Evolutionary conservation across 2,888 invertebrate species (phyloP), one percentile per base, ranked within the genome.

Genomic region (Lordiphosa fenestrarum): DNA sequence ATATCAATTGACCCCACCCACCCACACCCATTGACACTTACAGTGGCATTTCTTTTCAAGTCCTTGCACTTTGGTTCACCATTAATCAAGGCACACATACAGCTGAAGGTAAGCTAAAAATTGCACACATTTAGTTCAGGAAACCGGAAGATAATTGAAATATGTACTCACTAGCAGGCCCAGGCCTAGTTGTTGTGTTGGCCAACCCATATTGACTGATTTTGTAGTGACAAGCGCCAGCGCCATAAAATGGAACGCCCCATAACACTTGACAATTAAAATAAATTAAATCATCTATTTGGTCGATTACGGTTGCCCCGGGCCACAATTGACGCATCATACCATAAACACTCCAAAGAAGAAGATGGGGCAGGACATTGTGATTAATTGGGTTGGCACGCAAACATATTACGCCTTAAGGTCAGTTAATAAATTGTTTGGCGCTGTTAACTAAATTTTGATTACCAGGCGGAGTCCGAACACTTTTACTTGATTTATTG

Each of bases 401-500:
- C 80, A 76, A 83, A 53, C 66, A 50, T 53, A 60, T 61, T 63
- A 63, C 33, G 51, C 38, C 39, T 51, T 12, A 35, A 55, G 68
- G 44, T 62, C 60, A 73, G 71, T 75, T 76, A 82, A 81, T 81
- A 81, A 80, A 81, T 81, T 81, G 83, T 76, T 81, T 73, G 83
- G 47, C 66, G 76, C 68, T 82, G 80, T 76, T 81, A 82, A 82
- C 83, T 81, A 82, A 78, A 81, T 81, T 81, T 82, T 73, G 83
- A 76, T 73, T 71, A 62, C 60, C 68, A 58, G 25, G 48, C 47
- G 33, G 53, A 50, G 56, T 40, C 35, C 33, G 36, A 67, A 73
- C 74, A 77, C 70, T 71, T 70, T 80, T 77, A 70, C 80, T 83
- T 81, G 81, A 81, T 81, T 83, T 81, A 81, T 83, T 83, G 81